Evolutionary conservation across 1,140 invertebrate species (phyloP).

Genomic region (Chironomus tepperi): DNA sequence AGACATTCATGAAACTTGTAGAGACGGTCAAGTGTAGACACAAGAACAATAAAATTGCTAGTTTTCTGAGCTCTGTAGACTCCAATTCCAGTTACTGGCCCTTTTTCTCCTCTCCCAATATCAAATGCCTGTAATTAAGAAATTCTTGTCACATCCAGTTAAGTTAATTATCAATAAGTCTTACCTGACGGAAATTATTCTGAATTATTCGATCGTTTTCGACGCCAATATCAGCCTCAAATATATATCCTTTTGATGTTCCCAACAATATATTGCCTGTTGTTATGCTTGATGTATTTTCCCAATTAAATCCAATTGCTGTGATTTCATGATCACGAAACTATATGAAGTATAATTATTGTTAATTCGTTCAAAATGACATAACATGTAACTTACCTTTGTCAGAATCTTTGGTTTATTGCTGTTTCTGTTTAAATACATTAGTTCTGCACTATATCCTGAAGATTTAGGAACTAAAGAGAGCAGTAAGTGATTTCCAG

Average conservation of each 20-base stretch:
- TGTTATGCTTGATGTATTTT: constrained; percentile 58
- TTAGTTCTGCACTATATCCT: constrained; percentile 60
- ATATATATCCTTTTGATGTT: constrained; percentile 82
- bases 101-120: constrained; percentile 58
- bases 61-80: constrained; percentile 63
- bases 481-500: constrained; percentile 75
- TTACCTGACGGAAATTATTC: constrained; percentile 81
- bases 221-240: constrained; percentile 77
- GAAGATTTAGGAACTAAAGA: constrained; percentile 54
- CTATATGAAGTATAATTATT: constrained; percentile 48
- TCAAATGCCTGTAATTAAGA: constrained; percentile 65
- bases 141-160: background rate
- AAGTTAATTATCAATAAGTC: constrained; percentile 1
- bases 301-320: constrained; percentile 81
- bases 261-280: constrained; percentile 79
- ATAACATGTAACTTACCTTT: constrained; percentile 25
- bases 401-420: constrained; percentile 54
- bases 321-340: constrained; percentile 80
- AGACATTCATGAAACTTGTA: constrained; percentile 79
- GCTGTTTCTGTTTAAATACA: constrained; percentile 62
- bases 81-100: constrained; percentile 77
- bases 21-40: constrained; percentile 69
- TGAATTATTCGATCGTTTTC: constrained; percentile 75
- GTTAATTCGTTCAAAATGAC: constrained; percentile 38
- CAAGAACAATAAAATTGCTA: constrained; percentile 69